Conservation (phyloP, 2,113 vertebrate species). For the Ibidorhyncha struthersii region DNA sequence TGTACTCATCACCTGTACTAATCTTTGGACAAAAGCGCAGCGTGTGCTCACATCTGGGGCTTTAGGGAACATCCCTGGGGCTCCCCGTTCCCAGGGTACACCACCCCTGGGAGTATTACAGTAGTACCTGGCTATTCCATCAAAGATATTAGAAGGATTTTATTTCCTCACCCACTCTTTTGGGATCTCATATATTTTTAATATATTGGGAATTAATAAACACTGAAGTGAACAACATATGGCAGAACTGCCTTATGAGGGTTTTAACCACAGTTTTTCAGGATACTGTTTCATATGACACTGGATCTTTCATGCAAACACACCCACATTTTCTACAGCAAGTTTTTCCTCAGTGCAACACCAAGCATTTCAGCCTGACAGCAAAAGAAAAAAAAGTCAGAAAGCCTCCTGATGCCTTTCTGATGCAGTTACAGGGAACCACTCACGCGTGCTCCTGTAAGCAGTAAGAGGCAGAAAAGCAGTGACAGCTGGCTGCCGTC, state of each 20-base stretch:
- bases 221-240: not conserved
- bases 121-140: not conserved
- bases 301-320: not conserved
- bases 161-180: not conserved
- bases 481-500: conserved; percentile 72
- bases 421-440: not conserved
- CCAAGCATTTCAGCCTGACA: not conserved
- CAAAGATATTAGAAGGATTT: not conserved
- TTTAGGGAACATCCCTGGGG: not conserved
- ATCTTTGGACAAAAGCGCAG: not conserved
- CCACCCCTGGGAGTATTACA: not conserved
- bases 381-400: not conserved
- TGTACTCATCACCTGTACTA: not conserved
- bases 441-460: not conserved
- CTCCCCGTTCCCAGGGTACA: not conserved
- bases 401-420: not conserved
- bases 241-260: not conserved
- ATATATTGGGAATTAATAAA: not conserved
- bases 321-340: not conserved
- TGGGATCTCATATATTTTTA: not conserved
- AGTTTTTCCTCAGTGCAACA: not conserved
- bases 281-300: not conserved
- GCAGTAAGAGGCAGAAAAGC: not conserved
- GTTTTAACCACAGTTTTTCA: not conserved
- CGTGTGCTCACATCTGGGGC: not conserved